Evolutionary conservation across 92 coral and sea anemone species (phyloP), one percentile per base, ranked within the genome.

Genomic region (Hydrozoanthus gracilis): DNA sequence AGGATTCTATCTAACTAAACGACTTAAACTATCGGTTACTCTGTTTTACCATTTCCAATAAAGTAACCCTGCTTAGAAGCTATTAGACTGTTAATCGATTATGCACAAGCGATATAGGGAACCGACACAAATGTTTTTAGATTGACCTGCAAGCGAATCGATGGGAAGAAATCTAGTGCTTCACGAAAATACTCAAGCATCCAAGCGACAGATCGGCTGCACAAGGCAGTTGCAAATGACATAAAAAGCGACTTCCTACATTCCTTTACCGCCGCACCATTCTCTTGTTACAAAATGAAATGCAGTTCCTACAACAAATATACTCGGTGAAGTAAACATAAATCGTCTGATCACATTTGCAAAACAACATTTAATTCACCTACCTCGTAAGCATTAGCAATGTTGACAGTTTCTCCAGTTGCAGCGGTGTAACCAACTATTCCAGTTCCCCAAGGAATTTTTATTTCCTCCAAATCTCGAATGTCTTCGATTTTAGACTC

Each of bases 401-500:
- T 97, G 91, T 97, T 97, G 66, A 97, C 98, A 9, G 98, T 91
- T 70, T 97, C 99, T 73, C 99, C 99, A 13, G 98, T 97, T 76
- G 93, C 99, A 74, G 99, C 99, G 7, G 92, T 95, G 66, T 97
- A 97, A 9, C 99, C 99, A 16, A 97, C 98, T 70, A 97, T 93
- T 77, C 99, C 99, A 18, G 99, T 97, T n/a, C 99, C 99, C 88
- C 92, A 70, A 44, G 99, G 98, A 83, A 97, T 93, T 71, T 96
- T 93, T 67, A 97, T 95, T 95, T 97, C 99, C 71, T 95, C 99
- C 75, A 95, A 88, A 71, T 91, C 93, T 88, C 96, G 95, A 79
- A 97, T 94, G 79, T 97, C 99, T 87, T 97, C 98, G 72, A 97
- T 92, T 93, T 95, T 95, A 51, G 98, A 95, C 80, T 97, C 99